Conservation (phyloP, 2,797 vertebrate species). For the Argyrosomus regius region DNA sequence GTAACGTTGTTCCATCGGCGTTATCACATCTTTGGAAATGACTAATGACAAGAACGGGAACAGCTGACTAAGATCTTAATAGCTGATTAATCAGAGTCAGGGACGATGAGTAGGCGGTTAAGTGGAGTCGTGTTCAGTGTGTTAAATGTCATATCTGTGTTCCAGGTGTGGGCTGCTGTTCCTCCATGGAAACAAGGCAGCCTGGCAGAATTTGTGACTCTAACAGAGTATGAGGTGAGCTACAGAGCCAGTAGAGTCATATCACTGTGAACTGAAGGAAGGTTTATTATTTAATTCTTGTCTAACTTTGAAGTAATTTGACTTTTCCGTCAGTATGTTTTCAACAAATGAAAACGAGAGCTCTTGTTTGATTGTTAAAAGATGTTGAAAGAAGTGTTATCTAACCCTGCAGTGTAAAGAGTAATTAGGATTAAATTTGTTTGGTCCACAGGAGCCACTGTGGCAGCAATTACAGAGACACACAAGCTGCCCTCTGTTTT, state of each 20-base stretch:
- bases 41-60: conserved; percentile 33
- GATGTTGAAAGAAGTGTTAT: conserved; percentile 31
- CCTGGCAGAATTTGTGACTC: conserved; percentile 91
- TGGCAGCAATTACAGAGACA: conserved; percentile 56
- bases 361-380: conserved; percentile 14
- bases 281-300: neutral
- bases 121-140: conserved; percentile 40
- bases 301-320: neutral
- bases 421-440: conserved; percentile 58
- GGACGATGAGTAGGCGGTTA: conserved; percentile 32
- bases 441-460: conserved; percentile 42
- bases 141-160: conserved; percentile 63
- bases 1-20: conserved; percentile 17
- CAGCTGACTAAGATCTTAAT: conserved; percentile 31
- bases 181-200: conserved; percentile 96
- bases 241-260: neutral
- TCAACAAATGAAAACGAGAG: conserved; percentile 1
- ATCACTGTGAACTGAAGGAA: neutral
- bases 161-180: conserved; percentile 94
- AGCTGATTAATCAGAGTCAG: conserved; percentile 36
- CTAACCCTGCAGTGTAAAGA: conserved; percentile 42
- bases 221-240: conserved; percentile 92
- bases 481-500: conserved; percentile 54
- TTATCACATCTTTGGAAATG: conserved; percentile 30
- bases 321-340: neutral